phyloP scores from a whole-genome alignment of 2,888 invertebrate species.

The Caenorhabditis becei region DNA sequence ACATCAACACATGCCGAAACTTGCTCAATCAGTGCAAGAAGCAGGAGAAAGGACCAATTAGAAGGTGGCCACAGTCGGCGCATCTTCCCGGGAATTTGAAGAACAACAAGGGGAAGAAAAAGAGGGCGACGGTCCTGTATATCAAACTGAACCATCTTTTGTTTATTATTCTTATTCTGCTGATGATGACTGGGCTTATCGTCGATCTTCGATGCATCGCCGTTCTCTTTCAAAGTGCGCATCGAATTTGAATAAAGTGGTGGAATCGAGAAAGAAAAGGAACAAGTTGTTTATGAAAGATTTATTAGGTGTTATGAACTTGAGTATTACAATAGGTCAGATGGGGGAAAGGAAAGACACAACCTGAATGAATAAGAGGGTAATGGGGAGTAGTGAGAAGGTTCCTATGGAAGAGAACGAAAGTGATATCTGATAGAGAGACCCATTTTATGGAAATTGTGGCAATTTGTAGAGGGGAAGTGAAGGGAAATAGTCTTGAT shows the following conservation, averaged over 20 bases:
- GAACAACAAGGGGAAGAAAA: background rate
- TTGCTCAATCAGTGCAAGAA: slow-evolving; percentile 11
- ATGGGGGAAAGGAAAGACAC: slow-evolving; percentile 20
- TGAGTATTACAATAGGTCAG: slow-evolving; percentile 15
- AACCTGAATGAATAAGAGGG: slow-evolving; percentile 33
- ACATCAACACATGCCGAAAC: slow-evolving; percentile 60
- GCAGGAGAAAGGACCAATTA: slow-evolving; percentile 24
- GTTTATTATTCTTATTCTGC: slow-evolving; percentile 52
- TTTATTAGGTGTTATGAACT: slow-evolving; percentile 41
- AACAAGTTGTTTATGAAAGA: slow-evolving; percentile 26
- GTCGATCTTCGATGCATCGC: slow-evolving; percentile 47
- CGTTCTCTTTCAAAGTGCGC: slow-evolving; percentile 3
- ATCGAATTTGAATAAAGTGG: slow-evolving; percentile 8
- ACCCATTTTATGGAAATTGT: slow-evolving; percentile 30
- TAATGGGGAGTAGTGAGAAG: slow-evolving; percentile 6
- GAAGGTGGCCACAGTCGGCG: slow-evolving; percentile 37
- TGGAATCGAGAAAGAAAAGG: slow-evolving; percentile 7
- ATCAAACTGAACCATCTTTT: slow-evolving; percentile 49
- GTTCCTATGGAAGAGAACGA: slow-evolving; percentile 21
- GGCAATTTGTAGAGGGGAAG: slow-evolving; percentile 18
- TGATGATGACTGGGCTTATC: slow-evolving; percentile 42
- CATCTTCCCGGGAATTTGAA: slow-evolving; percentile 17
- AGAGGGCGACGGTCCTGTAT: slow-evolving; percentile 39
- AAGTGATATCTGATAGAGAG: slow-evolving; percentile 41
- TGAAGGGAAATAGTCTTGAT: background rate